Percentiles rank a stretch among this genome's conserved stretches.
Conservation (phyloP, 2,113 vertebrate species). For the Herpailurus yagouaroundi region DNA sequence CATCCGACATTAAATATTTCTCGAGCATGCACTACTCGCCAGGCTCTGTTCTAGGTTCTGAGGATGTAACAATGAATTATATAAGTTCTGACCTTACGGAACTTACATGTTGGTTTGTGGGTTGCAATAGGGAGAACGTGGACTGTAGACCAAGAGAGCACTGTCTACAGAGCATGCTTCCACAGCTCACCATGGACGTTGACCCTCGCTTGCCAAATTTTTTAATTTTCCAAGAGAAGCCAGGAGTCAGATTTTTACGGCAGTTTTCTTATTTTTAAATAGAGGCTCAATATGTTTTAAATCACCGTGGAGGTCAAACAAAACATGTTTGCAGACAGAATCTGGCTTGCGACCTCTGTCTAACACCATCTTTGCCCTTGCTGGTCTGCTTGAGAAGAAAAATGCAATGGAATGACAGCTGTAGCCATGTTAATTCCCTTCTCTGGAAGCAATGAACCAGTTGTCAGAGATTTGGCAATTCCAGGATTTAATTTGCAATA, state of each 20-base stretch:
- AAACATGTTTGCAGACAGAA: conserved; percentile 13
- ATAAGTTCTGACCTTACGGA: neutral
- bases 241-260: neutral
- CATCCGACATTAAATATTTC: neutral
- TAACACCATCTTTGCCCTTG: conserved; percentile 57
- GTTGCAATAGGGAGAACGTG: neutral
- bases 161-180: no score
- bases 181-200: neutral
- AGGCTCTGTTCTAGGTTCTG: neutral
- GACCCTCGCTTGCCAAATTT: neutral
- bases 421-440: conserved; percentile 1
- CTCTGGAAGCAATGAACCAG: conserved; percentile 34
- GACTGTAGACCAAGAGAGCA: no score
- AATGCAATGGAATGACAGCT: conserved; percentile 44
- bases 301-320: neutral
- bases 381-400: conserved; percentile 62
- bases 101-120: neutral
- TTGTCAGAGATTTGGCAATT: conserved; percentile 3
- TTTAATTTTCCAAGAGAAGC: neutral
- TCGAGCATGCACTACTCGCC: neutral
- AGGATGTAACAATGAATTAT: neutral
- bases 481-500: conserved; percentile 49
- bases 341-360: conserved; percentile 33
- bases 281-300: conserved; percentile 2
- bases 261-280: conserved; percentile 26